Percentiles rank a stretch among this genome's conserved stretches.
Conservation (phyloP, 2,888 invertebrate species). For the Amiota minor region DNA sequence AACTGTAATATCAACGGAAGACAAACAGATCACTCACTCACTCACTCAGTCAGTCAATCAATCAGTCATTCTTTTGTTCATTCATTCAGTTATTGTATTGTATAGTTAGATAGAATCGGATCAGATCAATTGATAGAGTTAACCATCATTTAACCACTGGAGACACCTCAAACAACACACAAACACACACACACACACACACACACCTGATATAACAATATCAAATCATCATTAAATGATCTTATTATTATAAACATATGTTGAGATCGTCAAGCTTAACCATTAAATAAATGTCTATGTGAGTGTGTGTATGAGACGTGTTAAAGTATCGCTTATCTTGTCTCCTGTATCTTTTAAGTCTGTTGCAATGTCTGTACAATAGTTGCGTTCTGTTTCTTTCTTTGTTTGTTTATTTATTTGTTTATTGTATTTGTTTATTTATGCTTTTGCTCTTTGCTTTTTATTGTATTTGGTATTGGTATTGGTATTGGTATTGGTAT, state of each 20-base stretch:
- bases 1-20: no score
- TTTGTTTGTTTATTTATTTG: not conserved
- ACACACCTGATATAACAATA: conserved; percentile 13
- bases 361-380: not conserved
- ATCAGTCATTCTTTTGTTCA: no score
- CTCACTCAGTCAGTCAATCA: no score
- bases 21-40: no score
- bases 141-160: not conserved
- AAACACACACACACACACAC: no score
- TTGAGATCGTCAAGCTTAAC: not conserved
- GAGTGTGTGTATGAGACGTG: not conserved
- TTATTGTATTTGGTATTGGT: not conserved
- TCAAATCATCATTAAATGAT: not conserved
- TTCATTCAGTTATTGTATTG: not conserved
- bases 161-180: no score
- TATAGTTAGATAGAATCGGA: not conserved
- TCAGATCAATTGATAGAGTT: not conserved
- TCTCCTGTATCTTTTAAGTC: not conserved
- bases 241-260: not conserved
- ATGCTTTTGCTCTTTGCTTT: not conserved
- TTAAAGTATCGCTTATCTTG: conserved; percentile 23
- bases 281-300: no score
- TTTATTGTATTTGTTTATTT: conserved; percentile 29
- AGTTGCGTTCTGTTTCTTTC: conserved; percentile 28
- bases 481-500: no score